Evolutionary conservation across 2,113 vertebrate species (phyloP), one percentile per base, ranked within the genome.

Genomic region (Canis aureus): DNA sequence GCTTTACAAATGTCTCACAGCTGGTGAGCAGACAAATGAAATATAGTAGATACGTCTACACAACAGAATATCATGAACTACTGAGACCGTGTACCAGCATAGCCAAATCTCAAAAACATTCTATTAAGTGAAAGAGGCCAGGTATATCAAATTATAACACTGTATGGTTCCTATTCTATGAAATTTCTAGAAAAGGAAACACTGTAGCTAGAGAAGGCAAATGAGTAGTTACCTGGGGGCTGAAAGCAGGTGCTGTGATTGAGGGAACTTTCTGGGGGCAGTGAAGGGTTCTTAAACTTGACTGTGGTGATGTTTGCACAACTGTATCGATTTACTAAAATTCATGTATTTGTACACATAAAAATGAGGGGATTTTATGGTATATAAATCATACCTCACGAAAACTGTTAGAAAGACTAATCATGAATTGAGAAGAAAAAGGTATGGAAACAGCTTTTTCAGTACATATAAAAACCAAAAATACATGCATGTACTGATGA

Each of bases 161-260:
- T 55, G 4, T 32, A 74, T 13, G 10, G 74, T 32, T 69, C 17
- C 59, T 25, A n/a, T 76, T 82, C 29, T 1, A 16, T 12, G 38
- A 67, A 71, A 67, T 79, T 89, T 94, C 51, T 79, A 82, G 74
- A 90, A 83, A 87, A 87, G 81, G 38, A 23, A 73, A 94, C 80
- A 60, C 20, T 62, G 27, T 27, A 92, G 59, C 11, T 69, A 62
- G n/a, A 85, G 53, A 74, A 57, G 76, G 49, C 32, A 67, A 51
- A 35, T 9, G 17, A 62, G 20, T 9, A n/a, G 27, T 38, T 12
- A 17, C 25, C 35, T 11, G 62, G 60, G 60, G 49, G 23, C 51
- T 76, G 25, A 69, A 25, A 71, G n/a, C 4, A 27, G 23, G 29
- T n/a, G 8, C 4, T 57, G 19, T 74, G n/a, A 81, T 4, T 62